Percentiles rank a stretch among this genome's conserved stretches.
Conservation (phyloP, 2,888 invertebrate species). For the Thymelicus sylvestris region DNA sequence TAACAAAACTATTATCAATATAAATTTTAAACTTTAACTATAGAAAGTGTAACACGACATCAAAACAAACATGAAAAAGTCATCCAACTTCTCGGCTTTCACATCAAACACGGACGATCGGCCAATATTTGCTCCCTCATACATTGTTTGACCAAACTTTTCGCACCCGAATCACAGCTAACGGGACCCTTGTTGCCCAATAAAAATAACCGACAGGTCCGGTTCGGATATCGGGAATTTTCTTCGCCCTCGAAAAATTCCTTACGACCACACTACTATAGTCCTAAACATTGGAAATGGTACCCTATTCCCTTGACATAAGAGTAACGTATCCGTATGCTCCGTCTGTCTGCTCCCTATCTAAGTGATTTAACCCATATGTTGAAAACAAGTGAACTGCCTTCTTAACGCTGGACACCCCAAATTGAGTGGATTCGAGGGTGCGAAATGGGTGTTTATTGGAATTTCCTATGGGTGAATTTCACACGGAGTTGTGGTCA, state of each 20-base stretch:
- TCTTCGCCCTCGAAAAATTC: constrained; percentile 72
- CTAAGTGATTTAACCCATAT: constrained; percentile 75
- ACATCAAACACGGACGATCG: constrained; percentile 54
- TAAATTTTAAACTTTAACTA: not conserved
- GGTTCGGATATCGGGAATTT: constrained; percentile 77
- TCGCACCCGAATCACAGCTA: constrained; percentile 66
- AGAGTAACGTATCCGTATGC: constrained; percentile 40
- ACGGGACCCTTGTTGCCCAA: constrained; percentile 75
- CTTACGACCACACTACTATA: constrained; percentile 46
- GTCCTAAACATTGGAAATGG: constrained; percentile 40
- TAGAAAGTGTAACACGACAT: constrained; percentile 6
- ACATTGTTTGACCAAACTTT: constrained; percentile 70
- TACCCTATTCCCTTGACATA: constrained; percentile 29
- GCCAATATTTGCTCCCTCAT: constrained; percentile 53
- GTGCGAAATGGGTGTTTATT: constrained; percentile 74
- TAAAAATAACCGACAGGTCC: constrained; percentile 79
- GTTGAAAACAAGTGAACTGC: constrained; percentile 77
- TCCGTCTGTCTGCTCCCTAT: constrained; percentile 53
- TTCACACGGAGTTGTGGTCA: constrained; percentile 35
- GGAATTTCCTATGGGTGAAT: constrained; percentile 75
- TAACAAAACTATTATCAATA: no score
- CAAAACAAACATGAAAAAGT: constrained; percentile 43
- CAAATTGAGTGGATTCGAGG: constrained; percentile 72
- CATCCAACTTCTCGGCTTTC: constrained; percentile 53
- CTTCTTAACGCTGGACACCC: constrained; percentile 81